phyloP scores from a whole-genome alignment of 2,888 invertebrate genomes.

The Euphydryas editha region DNA sequence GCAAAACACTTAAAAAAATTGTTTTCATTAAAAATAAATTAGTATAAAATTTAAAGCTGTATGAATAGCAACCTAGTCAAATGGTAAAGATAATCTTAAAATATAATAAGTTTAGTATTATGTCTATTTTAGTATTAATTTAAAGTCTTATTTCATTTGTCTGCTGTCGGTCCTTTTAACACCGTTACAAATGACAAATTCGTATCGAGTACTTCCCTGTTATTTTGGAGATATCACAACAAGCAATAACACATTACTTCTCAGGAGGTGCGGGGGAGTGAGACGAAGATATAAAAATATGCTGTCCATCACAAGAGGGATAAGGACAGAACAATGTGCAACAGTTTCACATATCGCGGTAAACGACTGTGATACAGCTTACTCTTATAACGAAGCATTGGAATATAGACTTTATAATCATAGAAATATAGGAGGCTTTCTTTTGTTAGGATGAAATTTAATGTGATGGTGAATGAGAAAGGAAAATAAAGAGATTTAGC shows the following conservation, averaged over 20 bases:
- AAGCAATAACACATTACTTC: slow-evolving; percentile 84
- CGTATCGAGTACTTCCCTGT: slow-evolving; percentile 83
- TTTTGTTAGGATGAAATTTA: slow-evolving; percentile 44
- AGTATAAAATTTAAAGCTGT: too few species aligned
- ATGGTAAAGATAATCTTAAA: too few species aligned
- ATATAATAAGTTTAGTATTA: too few species aligned
- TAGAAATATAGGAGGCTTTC: slow-evolving; percentile 45
- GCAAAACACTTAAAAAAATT: too few species aligned
- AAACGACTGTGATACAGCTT: slow-evolving; percentile 52
- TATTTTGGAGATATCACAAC: slow-evolving; percentile 85
- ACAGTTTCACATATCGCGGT: slow-evolving; percentile 70
- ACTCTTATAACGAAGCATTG: slow-evolving; percentile 23
- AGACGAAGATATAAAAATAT: slow-evolving; percentile 70
- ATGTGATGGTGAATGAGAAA: slow-evolving; percentile 58
- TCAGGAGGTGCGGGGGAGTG: slow-evolving; percentile 71
- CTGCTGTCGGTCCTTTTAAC: slow-evolving; percentile 67
- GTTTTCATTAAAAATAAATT: too few species aligned
- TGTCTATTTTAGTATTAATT: too few species aligned
- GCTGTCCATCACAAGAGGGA: slow-evolving; percentile 55
- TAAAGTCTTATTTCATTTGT: slow-evolving; percentile 43
- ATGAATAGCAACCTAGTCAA: too few species aligned
- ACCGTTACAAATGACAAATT: slow-evolving; percentile 84
- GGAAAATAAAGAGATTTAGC: slow-evolving; percentile 68
- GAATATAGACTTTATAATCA: slow-evolving; percentile 45
- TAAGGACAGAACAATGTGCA: slow-evolving; percentile 67